Base-by-base conservation (phyloP, 1,140 invertebrate genomes). In the Drosophila teissieri region DNA sequence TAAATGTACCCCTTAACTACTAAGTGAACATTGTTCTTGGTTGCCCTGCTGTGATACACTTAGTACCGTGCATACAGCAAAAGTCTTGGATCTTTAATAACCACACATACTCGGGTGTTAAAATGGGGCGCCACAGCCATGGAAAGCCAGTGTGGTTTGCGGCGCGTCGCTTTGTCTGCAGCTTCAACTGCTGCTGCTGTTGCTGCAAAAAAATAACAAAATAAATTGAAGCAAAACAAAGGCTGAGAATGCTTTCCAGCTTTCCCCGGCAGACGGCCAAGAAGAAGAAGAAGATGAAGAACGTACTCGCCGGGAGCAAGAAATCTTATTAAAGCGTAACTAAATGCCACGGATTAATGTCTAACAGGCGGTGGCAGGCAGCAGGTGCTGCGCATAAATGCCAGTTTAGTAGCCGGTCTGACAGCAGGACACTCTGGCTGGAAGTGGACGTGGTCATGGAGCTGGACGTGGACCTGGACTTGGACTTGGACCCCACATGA, bases 321-420 rank as follows among this genome's bases (percentile, higher is more conserved):
- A 78, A 78, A 90, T 77, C 88, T 80, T 90, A 83, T 91, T 90
- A 90, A 90, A 90, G 88, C 86, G 82, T 80, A 90, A 90, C 86
- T 88, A 90, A 90, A 91, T 90, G 82, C 82, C 68, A 70, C 57
- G 79, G 88, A 90, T 90, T 80, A 90, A 82, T 88, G 83, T 88
- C 83, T 83, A 88, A 83, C 85, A 78, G 77, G 80, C 76, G 60
- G 60, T 73, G 61, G 55, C 60, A 70, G 34, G 42, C 79, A 84
- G 68, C 83, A 88, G 84, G 79, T 88, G 83, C 83, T 86, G 72
- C 56, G 65, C 76, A 75, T 81, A 88, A 75, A 88, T 83, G 83
- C 79, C 83, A 86, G 62, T 73, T 82, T 83, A 88, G 68, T 79
- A 60, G 80, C 70, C 45, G 22, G 45, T 53, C 58, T 84, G 81